These are phyloP conservation scores for Colossoma macropomum DNA, from an alignment of 2,113 vertebrate genomes.

Conservation along the genomic window DNA sequence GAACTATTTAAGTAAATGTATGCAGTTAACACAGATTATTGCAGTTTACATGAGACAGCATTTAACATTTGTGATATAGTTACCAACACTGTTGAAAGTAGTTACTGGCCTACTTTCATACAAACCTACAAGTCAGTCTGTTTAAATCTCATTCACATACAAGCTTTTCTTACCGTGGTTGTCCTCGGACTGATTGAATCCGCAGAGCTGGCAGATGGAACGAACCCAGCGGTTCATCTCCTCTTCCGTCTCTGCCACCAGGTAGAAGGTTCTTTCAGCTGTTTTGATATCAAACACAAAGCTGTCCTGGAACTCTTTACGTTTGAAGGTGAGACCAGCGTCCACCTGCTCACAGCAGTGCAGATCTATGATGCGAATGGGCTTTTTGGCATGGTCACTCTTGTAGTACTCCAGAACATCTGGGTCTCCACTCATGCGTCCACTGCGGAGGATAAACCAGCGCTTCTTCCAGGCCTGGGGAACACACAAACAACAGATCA, in stretches of 20 bases:
- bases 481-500: conserved; percentile 28
- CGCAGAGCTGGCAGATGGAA: conserved; percentile 97
- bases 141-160: neutral
- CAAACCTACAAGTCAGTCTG: neutral
- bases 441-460: conserved; percentile 96
- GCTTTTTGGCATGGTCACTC: conserved; percentile 96
- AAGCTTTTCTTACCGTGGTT: conserved; percentile 81
- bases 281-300: conserved; percentile 99
- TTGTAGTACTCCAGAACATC: conserved; percentile 99
- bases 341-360: conserved; percentile 98
- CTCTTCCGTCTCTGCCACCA: conserved; percentile 96
- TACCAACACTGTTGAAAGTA: neutral
- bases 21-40: no score
- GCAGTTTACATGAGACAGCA: no score
- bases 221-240: conserved; percentile 99
- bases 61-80: no score
- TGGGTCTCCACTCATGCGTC: conserved; percentile 96
- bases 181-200: conserved; percentile 97
- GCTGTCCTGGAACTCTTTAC: conserved; percentile 97
- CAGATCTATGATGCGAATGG: conserved; percentile 94
- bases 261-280: conserved; percentile 94
- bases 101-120: neutral
- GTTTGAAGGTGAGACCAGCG: conserved; percentile 94
- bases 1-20: no score
- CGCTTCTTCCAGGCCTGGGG: conserved; percentile 97